phyloP scores from a whole-genome alignment of 2,113 vertebrate genomes.

The Morphnarchus princeps region DNA sequence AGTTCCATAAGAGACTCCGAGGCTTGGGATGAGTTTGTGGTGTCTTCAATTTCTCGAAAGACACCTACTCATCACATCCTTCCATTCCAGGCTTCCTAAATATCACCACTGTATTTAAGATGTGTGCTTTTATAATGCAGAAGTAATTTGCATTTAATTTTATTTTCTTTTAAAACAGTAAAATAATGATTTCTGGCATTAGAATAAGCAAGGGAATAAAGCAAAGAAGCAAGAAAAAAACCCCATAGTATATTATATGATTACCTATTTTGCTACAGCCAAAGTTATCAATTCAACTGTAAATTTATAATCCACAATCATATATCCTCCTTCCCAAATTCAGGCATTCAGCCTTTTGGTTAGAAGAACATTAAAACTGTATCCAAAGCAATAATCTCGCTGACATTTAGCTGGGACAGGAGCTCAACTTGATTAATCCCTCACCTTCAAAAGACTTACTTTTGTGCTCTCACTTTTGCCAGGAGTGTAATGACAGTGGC shows the following conservation, averaged over 20 bases:
- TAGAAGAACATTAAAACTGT: background rate
- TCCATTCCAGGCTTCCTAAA: background rate
- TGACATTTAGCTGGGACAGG: background rate
- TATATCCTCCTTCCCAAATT: background rate
- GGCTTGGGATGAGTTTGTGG: background rate
- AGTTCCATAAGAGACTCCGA: background rate
- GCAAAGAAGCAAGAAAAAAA: background rate
- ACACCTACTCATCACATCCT: background rate
- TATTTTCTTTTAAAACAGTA: background rate
- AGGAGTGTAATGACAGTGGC: background rate
- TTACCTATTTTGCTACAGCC: background rate
- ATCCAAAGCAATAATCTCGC: background rate
- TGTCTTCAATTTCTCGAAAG: background rate
- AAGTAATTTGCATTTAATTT: background rate
- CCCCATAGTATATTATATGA: fast-evolving
- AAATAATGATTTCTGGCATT: background rate
- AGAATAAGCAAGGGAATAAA: background rate
- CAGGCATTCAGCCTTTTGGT: background rate
- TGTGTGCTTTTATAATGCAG: background rate
- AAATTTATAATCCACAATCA: background rate
- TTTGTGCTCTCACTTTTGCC: background rate
- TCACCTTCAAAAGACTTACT: background rate
- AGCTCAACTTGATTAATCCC: background rate
- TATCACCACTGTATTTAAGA: background rate
- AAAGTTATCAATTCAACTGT: background rate